A percentile compares a stretch with the other conserved stretches of the same genome.
Conservation (phyloP, 2,888 invertebrate genomes). For the Steinernema scapterisci region DNA sequence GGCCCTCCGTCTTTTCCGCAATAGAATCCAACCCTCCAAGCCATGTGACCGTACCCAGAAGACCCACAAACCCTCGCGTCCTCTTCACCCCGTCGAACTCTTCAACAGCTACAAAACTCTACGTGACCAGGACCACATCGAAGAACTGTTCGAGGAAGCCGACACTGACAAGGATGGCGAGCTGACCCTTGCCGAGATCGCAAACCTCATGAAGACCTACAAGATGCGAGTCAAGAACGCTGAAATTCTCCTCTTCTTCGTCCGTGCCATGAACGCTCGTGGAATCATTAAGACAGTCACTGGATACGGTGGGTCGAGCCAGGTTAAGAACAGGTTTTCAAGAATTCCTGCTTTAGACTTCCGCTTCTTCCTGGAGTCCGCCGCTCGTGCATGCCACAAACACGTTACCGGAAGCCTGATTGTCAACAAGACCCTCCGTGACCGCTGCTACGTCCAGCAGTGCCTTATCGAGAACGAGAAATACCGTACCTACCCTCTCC, state of each 20-base stretch:
- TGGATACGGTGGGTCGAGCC: neutral
- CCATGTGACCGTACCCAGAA: neutral
- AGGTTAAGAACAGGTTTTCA: too few species aligned
- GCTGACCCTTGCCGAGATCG: neutral
- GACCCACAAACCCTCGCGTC: neutral
- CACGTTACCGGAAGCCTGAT: slow-evolving; percentile 4
- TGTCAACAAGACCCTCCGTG: slow-evolving; percentile 15
- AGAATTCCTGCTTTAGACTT: neutral
- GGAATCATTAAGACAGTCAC: neutral
- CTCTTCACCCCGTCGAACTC: neutral
- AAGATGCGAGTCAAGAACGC: neutral
- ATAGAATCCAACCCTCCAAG: neutral
- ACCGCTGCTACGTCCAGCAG: slow-evolving; percentile 21
- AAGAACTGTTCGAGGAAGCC: slow-evolving; percentile 18
- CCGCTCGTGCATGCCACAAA: slow-evolving; percentile 3
- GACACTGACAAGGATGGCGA: slow-evolving; percentile 2
- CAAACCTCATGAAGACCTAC: neutral
- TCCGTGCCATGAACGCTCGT: slow-evolving; percentile 13
- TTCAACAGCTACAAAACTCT: slow-evolving; percentile 11
- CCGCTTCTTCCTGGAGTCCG: slow-evolving; percentile 24
- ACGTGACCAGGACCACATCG: slow-evolving; percentile 14
- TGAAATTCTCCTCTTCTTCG: slow-evolving; percentile 5
- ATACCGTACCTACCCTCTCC: slow-evolving; percentile 16
- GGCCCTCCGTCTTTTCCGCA: neutral
- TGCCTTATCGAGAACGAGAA: slow-evolving; percentile 27